Percentiles rank a stretch among this genome's conserved stretches.
Evolutionary conservation across 2,113 vertebrate species (phyloP).

Genomic region (Otus sunia): DNA sequence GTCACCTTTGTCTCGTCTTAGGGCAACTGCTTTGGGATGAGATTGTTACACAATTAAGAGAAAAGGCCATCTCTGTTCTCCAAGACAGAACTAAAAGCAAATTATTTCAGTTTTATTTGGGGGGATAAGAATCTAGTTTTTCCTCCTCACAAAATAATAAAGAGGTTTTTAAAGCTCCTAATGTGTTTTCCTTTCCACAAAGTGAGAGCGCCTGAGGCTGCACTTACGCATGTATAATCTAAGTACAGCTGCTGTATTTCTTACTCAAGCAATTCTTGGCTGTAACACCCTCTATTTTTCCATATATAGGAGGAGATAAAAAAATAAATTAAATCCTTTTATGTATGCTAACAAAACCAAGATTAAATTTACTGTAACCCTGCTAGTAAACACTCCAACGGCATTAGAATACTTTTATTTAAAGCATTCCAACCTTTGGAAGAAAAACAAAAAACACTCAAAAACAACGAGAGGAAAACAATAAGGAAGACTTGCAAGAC

Average conservation of each 20-base stretch:
- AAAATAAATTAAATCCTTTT: conserved; percentile 68
- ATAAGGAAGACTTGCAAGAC: conserved; percentile 16
- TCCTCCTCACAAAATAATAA: conserved; percentile 52
- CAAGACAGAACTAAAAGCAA: conserved; percentile 48
- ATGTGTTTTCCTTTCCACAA: conserved; percentile 53
- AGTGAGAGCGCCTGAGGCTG: conserved; percentile 55
- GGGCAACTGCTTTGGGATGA: conserved; percentile 36
- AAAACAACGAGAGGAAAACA: conserved; percentile 33
- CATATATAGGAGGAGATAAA: conserved; percentile 36
- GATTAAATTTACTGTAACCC: conserved; percentile 53
- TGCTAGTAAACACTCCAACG: conserved; percentile 46
- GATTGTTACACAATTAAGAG: conserved; percentile 12
- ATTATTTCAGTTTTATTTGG: neutral
- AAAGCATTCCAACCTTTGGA: conserved; percentile 66
- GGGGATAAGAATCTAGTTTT: neutral
- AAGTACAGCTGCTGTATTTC: conserved; percentile 60
- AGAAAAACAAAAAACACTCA: conserved; percentile 41
- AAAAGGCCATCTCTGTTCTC: conserved; percentile 32
- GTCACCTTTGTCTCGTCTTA: conserved; percentile 4
- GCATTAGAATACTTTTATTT: conserved; percentile 64
- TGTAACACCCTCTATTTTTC: conserved; percentile 29
- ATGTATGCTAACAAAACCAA: conserved; percentile 49
- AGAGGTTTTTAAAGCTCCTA: conserved; percentile 65
- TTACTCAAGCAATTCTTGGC: conserved; percentile 52
- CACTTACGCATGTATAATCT: neutral